Conservation (phyloP, 2,888 invertebrate genomes). For the Cantharis rufa region DNA sequence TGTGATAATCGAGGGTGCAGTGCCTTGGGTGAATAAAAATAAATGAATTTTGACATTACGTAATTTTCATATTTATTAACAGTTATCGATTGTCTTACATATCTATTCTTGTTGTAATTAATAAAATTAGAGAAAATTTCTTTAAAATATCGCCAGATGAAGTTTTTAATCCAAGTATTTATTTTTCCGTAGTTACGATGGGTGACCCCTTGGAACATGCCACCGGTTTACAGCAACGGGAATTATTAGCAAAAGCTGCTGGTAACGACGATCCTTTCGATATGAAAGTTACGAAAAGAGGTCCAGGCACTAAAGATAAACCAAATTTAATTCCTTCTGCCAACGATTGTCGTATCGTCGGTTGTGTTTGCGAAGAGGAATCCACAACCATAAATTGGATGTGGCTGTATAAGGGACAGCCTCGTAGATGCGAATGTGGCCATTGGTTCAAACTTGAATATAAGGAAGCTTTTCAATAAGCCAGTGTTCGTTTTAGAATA, state of each 20-base stretch:
- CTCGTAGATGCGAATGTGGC: constrained; percentile 94
- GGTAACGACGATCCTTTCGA: constrained; percentile 89
- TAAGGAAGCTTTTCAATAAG: constrained; percentile 69
- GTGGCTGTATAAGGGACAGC: constrained; percentile 89
- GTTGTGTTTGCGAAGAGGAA: constrained; percentile 97
- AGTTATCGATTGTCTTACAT: not conserved
- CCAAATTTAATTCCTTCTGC: constrained; percentile 92
- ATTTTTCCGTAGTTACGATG: constrained; percentile 64
- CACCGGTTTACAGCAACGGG: constrained; percentile 90
- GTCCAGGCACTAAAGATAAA: constrained; percentile 76
- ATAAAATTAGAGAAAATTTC: not conserved
- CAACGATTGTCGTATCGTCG: constrained; percentile 86
- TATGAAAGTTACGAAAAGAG: constrained; percentile 80
- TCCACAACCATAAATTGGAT: constrained; percentile 89
- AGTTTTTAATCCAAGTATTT: not conserved
- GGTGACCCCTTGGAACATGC: constrained; percentile 91
- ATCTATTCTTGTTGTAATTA: not conserved
- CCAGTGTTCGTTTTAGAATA: constrained; percentile 30
- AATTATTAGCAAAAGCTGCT: constrained; percentile 81
- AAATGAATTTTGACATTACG: constrained; percentile 45
- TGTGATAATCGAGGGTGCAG: not conserved
- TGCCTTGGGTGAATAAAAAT: not conserved
- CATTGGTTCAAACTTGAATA: constrained; percentile 93
- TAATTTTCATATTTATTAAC: constrained; percentile 41
- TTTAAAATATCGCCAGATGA: not conserved